These are phyloP conservation scores for Cabera pusaria DNA, from an alignment of 2,888 invertebrate genomes.

Conservation along the genomic window DNA sequence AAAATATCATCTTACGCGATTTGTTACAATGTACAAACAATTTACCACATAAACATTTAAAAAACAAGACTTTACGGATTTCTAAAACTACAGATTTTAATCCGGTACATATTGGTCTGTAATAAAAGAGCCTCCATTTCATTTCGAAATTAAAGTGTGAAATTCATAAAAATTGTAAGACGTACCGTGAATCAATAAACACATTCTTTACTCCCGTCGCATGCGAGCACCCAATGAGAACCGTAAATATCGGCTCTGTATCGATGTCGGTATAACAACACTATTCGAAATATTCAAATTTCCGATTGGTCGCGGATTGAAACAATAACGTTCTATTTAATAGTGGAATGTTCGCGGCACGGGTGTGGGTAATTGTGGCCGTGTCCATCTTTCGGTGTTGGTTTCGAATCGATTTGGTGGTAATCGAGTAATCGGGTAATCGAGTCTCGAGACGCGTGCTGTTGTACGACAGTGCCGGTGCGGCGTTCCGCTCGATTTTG, in stretches of 20 bases:
- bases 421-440: conserved; percentile 31
- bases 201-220: conserved; percentile 72
- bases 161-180: conserved; percentile 54
- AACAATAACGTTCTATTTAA: conserved; percentile 81
- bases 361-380: conserved; percentile 49
- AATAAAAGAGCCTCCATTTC: conserved; percentile 31
- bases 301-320: conserved; percentile 78
- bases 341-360: conserved; percentile 69
- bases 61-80: conserved; percentile 42
- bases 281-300: conserved; percentile 80
- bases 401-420: conserved; percentile 68
- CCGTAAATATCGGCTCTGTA: conserved; percentile 69
- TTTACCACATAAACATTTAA: too few relatives aligned
- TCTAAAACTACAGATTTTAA: conserved; percentile 21
- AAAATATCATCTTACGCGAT: too few relatives aligned
- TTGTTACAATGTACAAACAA: too few relatives aligned
- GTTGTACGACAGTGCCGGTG: conserved; percentile 38
- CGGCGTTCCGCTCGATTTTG: conserved; percentile 64
- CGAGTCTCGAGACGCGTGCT: conserved; percentile 61
- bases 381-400: conserved; percentile 23
- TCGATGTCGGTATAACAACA: conserved; percentile 69
- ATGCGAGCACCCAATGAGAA: conserved; percentile 68
- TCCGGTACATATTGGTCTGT: conserved; percentile 26
- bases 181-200: conserved; percentile 73
- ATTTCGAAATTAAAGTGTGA: conserved; percentile 56